These are phyloP conservation scores for Salmo trutta DNA, from an alignment of 2,797 vertebrate species.

Conservation along the genomic window DNA sequence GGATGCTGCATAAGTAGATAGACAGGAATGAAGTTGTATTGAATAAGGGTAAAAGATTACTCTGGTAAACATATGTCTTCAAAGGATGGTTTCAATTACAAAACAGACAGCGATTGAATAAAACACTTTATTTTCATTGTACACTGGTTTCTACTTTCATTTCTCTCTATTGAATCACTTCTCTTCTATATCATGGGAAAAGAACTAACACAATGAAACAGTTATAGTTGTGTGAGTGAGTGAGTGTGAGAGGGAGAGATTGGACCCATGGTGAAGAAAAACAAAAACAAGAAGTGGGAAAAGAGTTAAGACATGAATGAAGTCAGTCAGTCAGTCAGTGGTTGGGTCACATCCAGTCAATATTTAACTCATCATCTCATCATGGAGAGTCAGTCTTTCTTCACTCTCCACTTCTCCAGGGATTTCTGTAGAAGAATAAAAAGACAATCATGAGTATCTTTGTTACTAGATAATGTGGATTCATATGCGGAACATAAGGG, in stretches of 20 bases:
- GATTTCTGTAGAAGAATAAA: constrained; percentile 2
- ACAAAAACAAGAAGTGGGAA: background rate
- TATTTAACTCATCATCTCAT: background rate
- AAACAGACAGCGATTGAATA: background rate
- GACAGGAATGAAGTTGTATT: no score
- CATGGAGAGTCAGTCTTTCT: background rate
- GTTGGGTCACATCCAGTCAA: background rate
- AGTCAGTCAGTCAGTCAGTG: background rate
- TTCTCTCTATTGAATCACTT: background rate
- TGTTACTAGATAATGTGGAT: constrained; percentile 84
- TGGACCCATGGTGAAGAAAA: background rate
- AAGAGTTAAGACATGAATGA: constrained; percentile 3
- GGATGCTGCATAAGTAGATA: no score
- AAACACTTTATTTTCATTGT: background rate
- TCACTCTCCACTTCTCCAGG: background rate
- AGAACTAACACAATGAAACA: background rate
- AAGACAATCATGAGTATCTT: background rate
- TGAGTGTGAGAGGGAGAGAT: background rate
- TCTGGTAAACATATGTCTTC: no score
- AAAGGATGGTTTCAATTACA: no score
- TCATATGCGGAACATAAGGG: no score
- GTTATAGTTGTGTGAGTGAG: background rate
- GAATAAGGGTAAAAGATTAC: no score
- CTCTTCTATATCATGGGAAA: background rate
- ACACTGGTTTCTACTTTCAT: background rate